These are phyloP conservation scores for Galbula dea DNA, from an alignment of 2,113 vertebrate species.

Conservation along the genomic window DNA sequence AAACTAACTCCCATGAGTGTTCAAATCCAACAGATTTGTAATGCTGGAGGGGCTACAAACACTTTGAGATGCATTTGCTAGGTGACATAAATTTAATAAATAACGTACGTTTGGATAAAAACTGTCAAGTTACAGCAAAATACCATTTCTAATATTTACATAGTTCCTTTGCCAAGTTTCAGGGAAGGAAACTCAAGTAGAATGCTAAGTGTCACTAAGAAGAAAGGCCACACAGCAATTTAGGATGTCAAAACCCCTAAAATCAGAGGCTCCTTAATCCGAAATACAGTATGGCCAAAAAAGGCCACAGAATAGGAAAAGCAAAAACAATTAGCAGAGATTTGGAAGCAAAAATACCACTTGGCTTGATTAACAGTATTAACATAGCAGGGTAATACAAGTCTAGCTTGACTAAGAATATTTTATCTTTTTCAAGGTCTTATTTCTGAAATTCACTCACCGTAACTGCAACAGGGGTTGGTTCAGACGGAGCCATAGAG, in stretches of 20 bases:
- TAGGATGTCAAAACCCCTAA: not conserved
- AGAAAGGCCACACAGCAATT: not conserved
- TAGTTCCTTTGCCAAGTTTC: not conserved
- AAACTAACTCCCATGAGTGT: not conserved
- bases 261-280: not conserved
- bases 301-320: not conserved
- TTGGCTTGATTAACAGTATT: not conserved
- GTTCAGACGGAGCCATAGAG: constrained; percentile 56
- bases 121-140: not conserved
- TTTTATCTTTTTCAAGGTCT: not conserved
- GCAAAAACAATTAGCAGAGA: not conserved
- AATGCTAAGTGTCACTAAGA: not conserved
- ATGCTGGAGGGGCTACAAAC: not conserved
- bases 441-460: constrained; percentile 51
- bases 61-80: not conserved
- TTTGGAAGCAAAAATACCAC: not conserved
- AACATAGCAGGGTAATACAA: not conserved
- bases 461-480: constrained; percentile 43
- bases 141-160: not conserved
- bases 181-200: not conserved
- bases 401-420: not conserved
- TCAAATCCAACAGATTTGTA: not conserved
- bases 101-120: not conserved
- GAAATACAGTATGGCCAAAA: not conserved
- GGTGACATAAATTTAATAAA: not conserved